Percentiles rank a stretch among this genome's conserved stretches.
Evolutionary conservation across 2,888 invertebrate genomes (phyloP).

Genomic region (Capitulum mitella): DNA sequence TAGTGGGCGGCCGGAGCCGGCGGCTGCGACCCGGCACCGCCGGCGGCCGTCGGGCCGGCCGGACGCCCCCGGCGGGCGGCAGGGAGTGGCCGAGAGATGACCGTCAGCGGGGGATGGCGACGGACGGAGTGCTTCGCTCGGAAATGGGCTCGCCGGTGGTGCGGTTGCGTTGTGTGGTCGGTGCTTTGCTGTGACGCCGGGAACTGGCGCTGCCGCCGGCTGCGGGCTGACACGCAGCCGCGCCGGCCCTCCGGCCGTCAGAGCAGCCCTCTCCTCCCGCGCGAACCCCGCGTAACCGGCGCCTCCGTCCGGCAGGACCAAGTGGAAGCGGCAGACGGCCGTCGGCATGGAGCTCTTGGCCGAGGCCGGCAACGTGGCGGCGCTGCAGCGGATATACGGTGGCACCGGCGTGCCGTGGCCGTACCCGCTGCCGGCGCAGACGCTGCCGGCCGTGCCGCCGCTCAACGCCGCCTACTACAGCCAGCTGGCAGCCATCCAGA

Average conservation of each 20-base stretch:
- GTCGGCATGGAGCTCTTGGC: constrained; percentile 93
- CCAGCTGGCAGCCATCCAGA: constrained; percentile 54
- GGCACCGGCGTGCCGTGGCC: constrained; percentile 26
- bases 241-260: too few relatives aligned
- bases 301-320: constrained; percentile 54
- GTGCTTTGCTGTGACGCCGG: too few relatives aligned
- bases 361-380: constrained; percentile 95
- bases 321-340: constrained; percentile 98
- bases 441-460: constrained; percentile 29
- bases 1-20: background rate
- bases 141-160: background rate
- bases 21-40: background rate
- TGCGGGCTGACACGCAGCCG: too few relatives aligned
- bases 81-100: too few relatives aligned
- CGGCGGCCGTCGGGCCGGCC: too few relatives aligned
- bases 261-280: too few relatives aligned
- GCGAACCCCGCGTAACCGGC: too few relatives aligned
- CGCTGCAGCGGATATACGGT: constrained; percentile 91
- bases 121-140: too few relatives aligned
- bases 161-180: too few relatives aligned
- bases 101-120: too few relatives aligned
- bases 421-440: constrained; percentile 34
- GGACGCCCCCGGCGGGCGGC: too few relatives aligned
- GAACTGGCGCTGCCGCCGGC: too few relatives aligned
- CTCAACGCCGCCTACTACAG: constrained; percentile 35